These are phyloP conservation scores for Conus ventricosus DNA, from an alignment of 1,140 invertebrate species.

Conservation along the genomic window DNA sequence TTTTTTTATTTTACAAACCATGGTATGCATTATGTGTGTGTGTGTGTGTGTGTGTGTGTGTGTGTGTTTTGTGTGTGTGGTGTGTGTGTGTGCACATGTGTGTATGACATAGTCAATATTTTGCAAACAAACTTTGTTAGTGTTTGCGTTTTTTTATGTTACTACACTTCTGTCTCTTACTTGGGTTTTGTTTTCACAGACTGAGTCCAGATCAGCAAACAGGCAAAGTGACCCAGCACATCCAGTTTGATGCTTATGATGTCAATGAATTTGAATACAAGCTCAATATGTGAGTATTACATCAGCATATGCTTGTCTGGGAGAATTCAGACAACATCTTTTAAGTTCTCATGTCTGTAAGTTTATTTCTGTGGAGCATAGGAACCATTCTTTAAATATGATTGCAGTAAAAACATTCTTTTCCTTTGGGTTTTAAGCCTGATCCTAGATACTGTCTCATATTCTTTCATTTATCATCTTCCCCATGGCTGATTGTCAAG, in stretches of 20 bases:
- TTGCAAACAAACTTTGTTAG: not conserved
- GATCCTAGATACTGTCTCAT: too few relatives aligned
- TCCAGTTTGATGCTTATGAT: conserved; percentile 73
- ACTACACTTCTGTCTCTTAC: not conserved
- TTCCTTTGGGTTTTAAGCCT: too few relatives aligned
- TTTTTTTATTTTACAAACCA: not conserved
- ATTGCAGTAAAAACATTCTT: too few relatives aligned
- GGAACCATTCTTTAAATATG: not conserved
- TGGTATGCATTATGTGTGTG: not conserved
- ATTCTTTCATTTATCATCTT: too few relatives aligned
- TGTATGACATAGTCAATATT: not conserved
- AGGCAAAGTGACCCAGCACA: conserved; percentile 70
- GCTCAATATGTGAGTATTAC: conserved; percentile 69
- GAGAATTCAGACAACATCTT: too few relatives aligned
- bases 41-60: not conserved
- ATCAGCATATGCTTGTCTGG: too few relatives aligned
- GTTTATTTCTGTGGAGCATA: too few relatives aligned
- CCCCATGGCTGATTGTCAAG: too few relatives aligned
- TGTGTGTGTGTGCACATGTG: not conserved
- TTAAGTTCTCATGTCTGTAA: too few relatives aligned
- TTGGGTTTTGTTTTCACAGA: conserved; percentile 50
- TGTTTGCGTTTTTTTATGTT: not conserved
- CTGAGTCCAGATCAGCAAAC: conserved; percentile 65
- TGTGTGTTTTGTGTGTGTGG: not conserved
- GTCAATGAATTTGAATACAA: conserved; percentile 75